Evolutionary conservation across 2,797 vertebrate species (phyloP), one percentile per base, ranked within the genome.

Genomic region (Labroides dimidiatus): DNA sequence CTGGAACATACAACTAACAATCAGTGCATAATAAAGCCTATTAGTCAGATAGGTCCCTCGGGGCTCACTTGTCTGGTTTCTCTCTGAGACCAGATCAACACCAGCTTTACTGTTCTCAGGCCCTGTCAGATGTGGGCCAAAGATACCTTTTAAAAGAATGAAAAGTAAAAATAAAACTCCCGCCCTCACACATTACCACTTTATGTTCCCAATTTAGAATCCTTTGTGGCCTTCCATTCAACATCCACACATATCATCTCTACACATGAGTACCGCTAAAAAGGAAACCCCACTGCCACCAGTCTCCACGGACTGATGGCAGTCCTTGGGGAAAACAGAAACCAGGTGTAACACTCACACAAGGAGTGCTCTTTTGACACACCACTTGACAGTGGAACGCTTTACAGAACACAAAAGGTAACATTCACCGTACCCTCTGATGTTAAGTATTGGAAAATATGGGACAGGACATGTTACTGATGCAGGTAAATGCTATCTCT

Each of bases 151-250:
- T 61, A 52, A 69, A 54, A 77, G 47, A 81, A 73, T 53, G 69
- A 59, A 74, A 68, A 76, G 67, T 87, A 82, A 88, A 92, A 93
- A 82, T 91, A 89, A 87, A 85, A 78, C 63, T 79, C 60, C 49
- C 50, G 15, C 73, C 81, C 71, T 47, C 69, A 24, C 48, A 49
- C 47, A 47, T 54, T 44, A 2, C 81, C 44, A 54, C 78, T 64
- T 30, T 50, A 16, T 63, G 75, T 74, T 86, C 78, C 78, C 64
- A 84, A 86, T 86, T 87, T 85, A 72, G 81, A 88, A 85, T 80
- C 84, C 88, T 91, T 93, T 93, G 93, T 92, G 75, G 62, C 19
- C 23, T 55, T 90, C 89, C 91, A 92, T 93, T 95, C 92, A 93
- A 72, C 61, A 84, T 75, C 83, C 86, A 90, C 91, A 94, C 91